Evolutionary conservation across 2,113 vertebrate species (phyloP), one percentile per base, ranked within the genome.

Genomic region (Chaetura pelagica): DNA sequence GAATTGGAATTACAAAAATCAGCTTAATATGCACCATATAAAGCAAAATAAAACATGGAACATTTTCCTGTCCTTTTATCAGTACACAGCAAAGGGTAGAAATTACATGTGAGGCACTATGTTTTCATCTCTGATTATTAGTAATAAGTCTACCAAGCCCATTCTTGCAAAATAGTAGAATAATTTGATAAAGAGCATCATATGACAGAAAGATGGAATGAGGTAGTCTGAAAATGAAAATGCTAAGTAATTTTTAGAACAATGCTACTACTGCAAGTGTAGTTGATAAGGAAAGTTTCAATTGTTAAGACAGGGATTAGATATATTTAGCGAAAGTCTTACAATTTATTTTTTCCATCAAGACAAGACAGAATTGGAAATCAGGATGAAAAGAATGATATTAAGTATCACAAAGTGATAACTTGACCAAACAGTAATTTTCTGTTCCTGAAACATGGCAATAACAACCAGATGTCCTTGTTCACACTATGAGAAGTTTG

Each of bases 391-490:
- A 83, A 79, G 67, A 81, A 73, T 46, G 29, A 22, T 81, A 64
- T 68, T 55, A 40, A 3, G 1, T 38, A 66, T 83, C 49, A 49
- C 6, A 4, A 64, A 91, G 54, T 51, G 24, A 22, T 72, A 81
- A 87, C 88, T 91, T 87, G 52, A 90, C 80, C 89, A 89, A 91
- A 81, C 49, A 73, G 54, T 55, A 82, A 68, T 94, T 96, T 95
- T 79, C 87, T 62, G 17, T 66, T 91, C 74, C 35, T 86, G 76
- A 75, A 82, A 72, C 62, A 83, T 10, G 42, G n/a, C 54, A 90
- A 67, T 73, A 94, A 62, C 35, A 85, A 93, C 30, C 95, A 94
- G 92, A 95, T 93, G 87, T 87, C 67, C 77, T 84, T 75, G 54
- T 64, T 87, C 80, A 89, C 42, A 52, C 29, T 69, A 54, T 62